Base-by-base conservation (phyloP, 1,140 invertebrate species). In the Drosophila bocqueti region DNA sequence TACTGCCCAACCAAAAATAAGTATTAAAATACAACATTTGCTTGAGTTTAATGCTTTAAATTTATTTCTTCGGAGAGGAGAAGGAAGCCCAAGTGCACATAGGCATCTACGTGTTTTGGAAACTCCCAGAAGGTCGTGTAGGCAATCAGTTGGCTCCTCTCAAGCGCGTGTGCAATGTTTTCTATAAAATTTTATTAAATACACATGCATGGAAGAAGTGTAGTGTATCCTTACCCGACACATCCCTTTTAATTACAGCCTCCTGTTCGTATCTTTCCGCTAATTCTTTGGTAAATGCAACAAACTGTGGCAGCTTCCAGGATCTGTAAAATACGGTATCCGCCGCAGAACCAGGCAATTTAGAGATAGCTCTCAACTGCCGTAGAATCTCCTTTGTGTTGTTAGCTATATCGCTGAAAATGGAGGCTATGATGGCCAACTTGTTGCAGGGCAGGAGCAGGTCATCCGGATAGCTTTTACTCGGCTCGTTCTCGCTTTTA, bases 91-190 rank as follows among this genome's bases (percentile, higher is more conserved):
- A 91, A 43, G 3, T 63, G 66, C 0, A 92, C 79, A 66, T 74
- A 90, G 5, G 50, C 43, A 67, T 93, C 91, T 0, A 83, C 61
- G 58, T 92, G 61, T 43, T 83, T 57, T 0, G 92, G 87, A 64
- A 81, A 93, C 46, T 93, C 92, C 92, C 92, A 93, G 7, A 65
- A 60, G 6, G 87, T 84, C 4, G 87, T 82, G 24, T 73, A 59
- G 4, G 64, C 63, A 3, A 92, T 82, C 1, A 93, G 71, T 31
- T 91, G 50, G 3, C 74, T 63, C 50, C 89, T 52, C 1, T 50
- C 24, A 0, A 61, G 73, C n/a, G 83, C 81, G 31, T 92, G 91
- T 0, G 91, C 81, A 52, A 92, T 71, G 31, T 83, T 79, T 52
- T 73, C 91, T 92, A 36, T 0, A 74, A 78, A 10, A 36, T 26